Conservation (phyloP, 2,888 invertebrate species). For the Pyrrhosoma nymphula region DNA sequence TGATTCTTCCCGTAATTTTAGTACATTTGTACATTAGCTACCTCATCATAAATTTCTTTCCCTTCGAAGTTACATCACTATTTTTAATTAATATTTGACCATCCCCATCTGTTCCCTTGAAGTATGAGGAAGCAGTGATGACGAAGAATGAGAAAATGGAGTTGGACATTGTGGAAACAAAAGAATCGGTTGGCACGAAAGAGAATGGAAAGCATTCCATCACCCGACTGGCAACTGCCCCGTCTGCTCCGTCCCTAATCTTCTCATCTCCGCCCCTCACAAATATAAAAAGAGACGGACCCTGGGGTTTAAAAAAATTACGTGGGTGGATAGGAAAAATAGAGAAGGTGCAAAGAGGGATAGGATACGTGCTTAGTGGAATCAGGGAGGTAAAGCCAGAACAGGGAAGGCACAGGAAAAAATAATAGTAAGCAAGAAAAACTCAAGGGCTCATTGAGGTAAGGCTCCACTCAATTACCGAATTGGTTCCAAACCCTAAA, state of each 20-base stretch:
- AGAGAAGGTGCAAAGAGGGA: not conserved
- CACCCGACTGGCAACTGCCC: not conserved
- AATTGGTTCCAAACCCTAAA: constrained; percentile 50
- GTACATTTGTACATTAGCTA: too few species aligned
- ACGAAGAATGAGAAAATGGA: not conserved
- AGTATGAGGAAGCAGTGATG: too few species aligned
- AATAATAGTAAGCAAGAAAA: not conserved
- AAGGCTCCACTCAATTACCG: constrained; percentile 51
- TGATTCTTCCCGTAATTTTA: too few species aligned
- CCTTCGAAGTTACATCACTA: too few species aligned
- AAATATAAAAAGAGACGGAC: not conserved
- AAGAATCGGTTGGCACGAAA: not conserved
- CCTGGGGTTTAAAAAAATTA: constrained; percentile 7
- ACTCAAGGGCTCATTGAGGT: not conserved
- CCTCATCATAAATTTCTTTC: too few species aligned
- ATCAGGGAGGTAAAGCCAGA: not conserved
- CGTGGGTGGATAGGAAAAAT: not conserved
- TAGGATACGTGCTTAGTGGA: not conserved
- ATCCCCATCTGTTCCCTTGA: too few species aligned
- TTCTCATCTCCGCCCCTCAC: not conserved
- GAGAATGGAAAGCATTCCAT: not conserved
- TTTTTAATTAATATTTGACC: too few species aligned
- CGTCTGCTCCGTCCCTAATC: not conserved
- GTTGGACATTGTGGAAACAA: not conserved
- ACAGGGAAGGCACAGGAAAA: not conserved